Base-by-base conservation (phyloP, 2,797 vertebrate genomes). In the Acrossocheilus wenchowensis region DNA sequence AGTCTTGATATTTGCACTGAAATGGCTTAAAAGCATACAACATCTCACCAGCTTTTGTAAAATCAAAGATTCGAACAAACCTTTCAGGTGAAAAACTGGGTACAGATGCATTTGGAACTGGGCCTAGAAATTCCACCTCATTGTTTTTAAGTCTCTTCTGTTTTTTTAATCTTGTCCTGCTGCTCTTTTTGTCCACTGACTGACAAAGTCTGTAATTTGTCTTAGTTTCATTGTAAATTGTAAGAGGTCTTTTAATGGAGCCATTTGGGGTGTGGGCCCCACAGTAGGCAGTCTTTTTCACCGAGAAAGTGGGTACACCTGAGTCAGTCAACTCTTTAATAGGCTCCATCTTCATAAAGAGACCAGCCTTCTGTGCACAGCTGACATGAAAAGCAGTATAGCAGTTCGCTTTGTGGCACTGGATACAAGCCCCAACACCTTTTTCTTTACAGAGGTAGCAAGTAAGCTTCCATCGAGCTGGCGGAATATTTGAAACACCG, bases 361-460 rank as follows among this genome's bases (percentile, higher is more conserved):
- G 96, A 89, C 98, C 98, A 0, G 97, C 97, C 88, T 96, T 97
- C 92, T 99, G 98, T 90, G 97, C 98, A 41, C 98, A 99, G 0
- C 97, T 99, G 88, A 98, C 98, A 6, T 99, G 98, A 94, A 99
- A 99, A 91, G 98, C 98, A 1, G 97, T 98, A 93, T 99, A 99
- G 92, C 98, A 99, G 95, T 99, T 99, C 75, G 97, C 98, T 93
- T 97, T 98, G 96, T 98, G 98, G 94, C 98, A 99, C 96, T 99
- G 98, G 91, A 99, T 99, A 91, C 98, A 99, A 78, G 98, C 98
- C 30, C 98, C 98, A 7, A 98, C 96, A 0, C 97, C 97, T 90
- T 97, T 98, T 94, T 98, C 96, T 95, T 99, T 99, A 91, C 98
- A 99, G 94, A 99, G 97, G 96, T 99, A 99, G 96, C 98, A 99